Evolutionary conservation across 2,888 invertebrate species (phyloP), one percentile per base, ranked within the genome.

Genomic region (Desoria tigrina): DNA sequence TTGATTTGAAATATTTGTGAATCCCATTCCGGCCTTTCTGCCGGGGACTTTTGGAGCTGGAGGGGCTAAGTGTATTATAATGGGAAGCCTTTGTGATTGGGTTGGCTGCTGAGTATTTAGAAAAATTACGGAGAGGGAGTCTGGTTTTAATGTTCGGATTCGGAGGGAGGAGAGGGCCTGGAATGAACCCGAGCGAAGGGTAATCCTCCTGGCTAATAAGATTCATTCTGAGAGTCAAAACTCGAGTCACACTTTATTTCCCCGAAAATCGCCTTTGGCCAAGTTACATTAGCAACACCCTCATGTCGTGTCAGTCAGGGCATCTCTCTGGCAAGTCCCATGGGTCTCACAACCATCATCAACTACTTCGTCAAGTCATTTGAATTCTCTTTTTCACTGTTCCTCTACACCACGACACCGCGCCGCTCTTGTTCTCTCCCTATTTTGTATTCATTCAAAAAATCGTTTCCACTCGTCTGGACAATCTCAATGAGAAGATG

Each of bases 261-360:
- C 45, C 57, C 45, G 26, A 58, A 58, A 58, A 58, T 58, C 58
- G 58, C 58, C 58, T 58, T 42, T 58, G 58, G 58, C 45, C 58
- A 45, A 58, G 58, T 45, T 58, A 58, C 58, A 58, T 58, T 45
- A 58, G 58, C 42, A 58, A 58, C 58, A 58, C 58, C 58, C 58
- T 37, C 37, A 42, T 42, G 42, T 45, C 58, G 42, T 58, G 58
- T 58, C 58, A 58, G 45, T 42, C 58, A 58, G 58, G 45, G 45
- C 58, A 58, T 58, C 58, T 42, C 39, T 42, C 32, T 21, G 16
- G 26, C 42, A 26, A 32, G 32, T 45, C 58, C 58, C 58, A 27
- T 39, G 58, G 58, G 58, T 58, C 58, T 42, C 45, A 58, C 58
- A 58, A 58, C 58, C 58, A 58, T 58, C 58, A 58, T 58, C 58